A percentile compares a stretch with the other conserved stretches of the same genome.
Evolutionary conservation across 2,113 vertebrate genomes (phyloP).

Genomic region (Budorcas taxicolor): DNA sequence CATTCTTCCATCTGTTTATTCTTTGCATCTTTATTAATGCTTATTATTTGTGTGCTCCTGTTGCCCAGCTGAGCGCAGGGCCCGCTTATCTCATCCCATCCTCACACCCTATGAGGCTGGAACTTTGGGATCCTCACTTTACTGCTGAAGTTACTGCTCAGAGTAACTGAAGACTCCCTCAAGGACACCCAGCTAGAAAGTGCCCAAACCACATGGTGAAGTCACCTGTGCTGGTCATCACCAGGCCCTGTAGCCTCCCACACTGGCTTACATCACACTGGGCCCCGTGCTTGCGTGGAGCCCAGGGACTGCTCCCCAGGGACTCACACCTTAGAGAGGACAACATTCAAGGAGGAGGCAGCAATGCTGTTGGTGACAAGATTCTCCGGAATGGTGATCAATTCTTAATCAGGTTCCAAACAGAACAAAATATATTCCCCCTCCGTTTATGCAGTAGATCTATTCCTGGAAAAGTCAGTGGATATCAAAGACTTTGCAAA

Average conservation of each 20-base stretch:
- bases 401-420: neutral
- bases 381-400: neutral
- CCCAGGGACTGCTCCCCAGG: neutral
- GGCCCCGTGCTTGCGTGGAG: neutral
- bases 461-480: neutral
- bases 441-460: neutral
- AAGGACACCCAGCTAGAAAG: neutral
- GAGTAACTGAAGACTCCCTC: neutral
- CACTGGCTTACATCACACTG: no score
- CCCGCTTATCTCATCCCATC: no score
- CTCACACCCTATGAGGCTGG: neutral
- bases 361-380: rapidly evolving
- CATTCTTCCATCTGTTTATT: neutral
- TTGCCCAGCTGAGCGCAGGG: rapidly evolving
- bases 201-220: neutral
- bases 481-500: neutral
- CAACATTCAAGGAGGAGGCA: neutral
- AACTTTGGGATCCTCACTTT: neutral
- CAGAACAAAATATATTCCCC: neutral
- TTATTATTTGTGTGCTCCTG: neutral
- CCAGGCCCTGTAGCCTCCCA: neutral
- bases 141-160: neutral
- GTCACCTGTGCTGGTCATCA: neutral
- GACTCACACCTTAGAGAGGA: no score
- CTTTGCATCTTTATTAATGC: neutral